These are phyloP conservation scores for Saccopteryx leptura DNA, from an alignment of 2,113 vertebrate genomes.

Conservation along the genomic window DNA sequence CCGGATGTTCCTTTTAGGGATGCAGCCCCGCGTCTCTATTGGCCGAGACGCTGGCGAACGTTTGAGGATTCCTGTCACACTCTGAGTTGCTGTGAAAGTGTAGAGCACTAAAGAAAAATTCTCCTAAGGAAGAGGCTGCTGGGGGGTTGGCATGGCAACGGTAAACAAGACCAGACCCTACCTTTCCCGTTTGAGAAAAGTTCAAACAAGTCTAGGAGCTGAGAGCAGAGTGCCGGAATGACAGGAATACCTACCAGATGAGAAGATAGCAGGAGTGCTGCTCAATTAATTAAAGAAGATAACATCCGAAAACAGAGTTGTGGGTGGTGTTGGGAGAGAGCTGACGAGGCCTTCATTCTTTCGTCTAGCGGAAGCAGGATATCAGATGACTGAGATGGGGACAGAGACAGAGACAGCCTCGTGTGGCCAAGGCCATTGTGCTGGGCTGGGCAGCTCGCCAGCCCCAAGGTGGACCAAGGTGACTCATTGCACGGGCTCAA, in stretches of 20 bases:
- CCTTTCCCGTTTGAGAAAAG: slow-evolving; percentile 75
- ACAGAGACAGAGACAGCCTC: slow-evolving; percentile 71
- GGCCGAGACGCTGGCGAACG: slow-evolving; percentile 63
- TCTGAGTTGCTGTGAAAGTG: slow-evolving; percentile 83
- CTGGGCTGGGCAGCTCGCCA: slow-evolving; percentile 83
- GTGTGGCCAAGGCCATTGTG: slow-evolving; percentile 69
- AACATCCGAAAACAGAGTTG: slow-evolving; percentile 55
- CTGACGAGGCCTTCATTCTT: slow-evolving; percentile 24
- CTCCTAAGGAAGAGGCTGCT: slow-evolving; percentile 70
- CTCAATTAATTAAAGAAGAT: slow-evolving; percentile 65
- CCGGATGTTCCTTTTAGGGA: not conserved
- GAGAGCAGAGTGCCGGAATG: slow-evolving; percentile 63
- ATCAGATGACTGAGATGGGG: slow-evolving; percentile 76
- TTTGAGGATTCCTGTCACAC: slow-evolving; percentile 83
- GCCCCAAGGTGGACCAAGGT: slow-evolving; percentile 73
- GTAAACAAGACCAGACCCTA: slow-evolving; percentile 72
- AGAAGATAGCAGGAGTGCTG: slow-evolving; percentile 19
- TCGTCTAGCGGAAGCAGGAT: slow-evolving; percentile 63
- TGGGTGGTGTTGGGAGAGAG: slow-evolving; percentile 10
- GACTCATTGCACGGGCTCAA: slow-evolving; percentile 76
- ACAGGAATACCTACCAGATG: not conserved
- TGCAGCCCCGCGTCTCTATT: not conserved
- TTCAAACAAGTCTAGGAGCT: slow-evolving; percentile 68
- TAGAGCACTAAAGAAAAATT: slow-evolving; percentile 75
- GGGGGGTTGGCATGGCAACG: slow-evolving; percentile 85